Percentiles rank a stretch among this genome's conserved stretches.
Evolutionary conservation across 2,113 vertebrate genomes (phyloP).

Genomic region (Pipra filicauda): DNA sequence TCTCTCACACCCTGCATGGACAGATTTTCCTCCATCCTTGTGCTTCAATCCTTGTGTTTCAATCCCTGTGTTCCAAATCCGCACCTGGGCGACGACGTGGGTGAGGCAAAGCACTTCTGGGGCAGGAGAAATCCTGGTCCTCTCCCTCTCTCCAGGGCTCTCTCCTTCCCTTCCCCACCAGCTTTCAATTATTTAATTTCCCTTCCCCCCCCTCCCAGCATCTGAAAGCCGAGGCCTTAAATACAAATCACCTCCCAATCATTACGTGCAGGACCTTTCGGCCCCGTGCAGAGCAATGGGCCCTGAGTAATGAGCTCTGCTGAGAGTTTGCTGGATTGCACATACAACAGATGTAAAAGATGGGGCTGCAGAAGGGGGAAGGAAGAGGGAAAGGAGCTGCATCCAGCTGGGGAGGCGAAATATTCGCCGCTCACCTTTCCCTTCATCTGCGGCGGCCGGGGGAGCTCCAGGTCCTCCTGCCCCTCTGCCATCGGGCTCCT

Average conservation of each 20-base stretch:
- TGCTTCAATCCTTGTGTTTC: not conserved
- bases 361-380: not conserved
- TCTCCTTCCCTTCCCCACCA: not conserved
- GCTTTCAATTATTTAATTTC: constrained; percentile 62
- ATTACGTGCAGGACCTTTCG: constrained; percentile 62
- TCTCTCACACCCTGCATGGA: accelerated
- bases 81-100: accelerated
- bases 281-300: constrained; percentile 50
- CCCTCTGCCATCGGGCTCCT: not conserved
- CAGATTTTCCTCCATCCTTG: not conserved
- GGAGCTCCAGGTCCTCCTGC: not conserved
- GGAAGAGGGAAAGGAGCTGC: not conserved
- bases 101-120: accelerated
- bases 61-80: not conserved
- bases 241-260: constrained; percentile 72
- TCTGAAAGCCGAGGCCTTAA: constrained; percentile 55
- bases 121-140: not conserved
- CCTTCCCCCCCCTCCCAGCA: not conserved
- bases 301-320: constrained; percentile 72
- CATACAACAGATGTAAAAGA: constrained; percentile 1
- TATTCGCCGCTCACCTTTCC: not conserved
- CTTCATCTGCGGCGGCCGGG: not conserved
- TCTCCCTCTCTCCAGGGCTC: not conserved
- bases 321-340: constrained; percentile 66
- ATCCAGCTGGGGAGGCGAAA: not conserved